These are phyloP conservation scores for Aegotheles bennettii DNA, from an alignment of 2,113 vertebrate species.

Conservation along the genomic window DNA sequence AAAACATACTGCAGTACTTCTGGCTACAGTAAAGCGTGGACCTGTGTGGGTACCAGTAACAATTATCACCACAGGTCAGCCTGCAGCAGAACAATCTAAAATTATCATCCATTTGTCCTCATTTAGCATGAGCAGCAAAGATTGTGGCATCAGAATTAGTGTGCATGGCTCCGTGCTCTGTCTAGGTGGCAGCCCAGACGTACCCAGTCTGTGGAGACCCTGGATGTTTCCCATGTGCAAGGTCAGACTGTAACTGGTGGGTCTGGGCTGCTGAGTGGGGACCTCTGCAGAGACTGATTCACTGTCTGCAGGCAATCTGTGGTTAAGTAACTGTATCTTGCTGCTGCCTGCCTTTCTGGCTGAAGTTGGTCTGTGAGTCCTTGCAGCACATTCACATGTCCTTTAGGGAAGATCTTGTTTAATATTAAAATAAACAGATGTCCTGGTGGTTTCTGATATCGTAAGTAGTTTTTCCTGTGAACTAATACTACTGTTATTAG, in stretches of 20 bases:
- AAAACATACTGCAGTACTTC: not conserved
- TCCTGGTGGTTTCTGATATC: constrained; percentile 52
- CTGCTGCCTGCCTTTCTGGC: not conserved
- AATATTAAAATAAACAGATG: constrained; percentile 36
- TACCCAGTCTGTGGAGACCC: fast-evolving
- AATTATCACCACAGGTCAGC: not conserved
- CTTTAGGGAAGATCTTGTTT: constrained; percentile 10
- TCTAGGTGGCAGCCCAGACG: not conserved
- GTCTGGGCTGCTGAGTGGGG: not conserved
- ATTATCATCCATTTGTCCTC: not conserved
- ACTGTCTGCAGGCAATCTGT: not conserved
- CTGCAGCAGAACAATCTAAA: not conserved
- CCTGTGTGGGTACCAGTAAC: not conserved
- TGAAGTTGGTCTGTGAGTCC: not conserved
- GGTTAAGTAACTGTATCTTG: not conserved
- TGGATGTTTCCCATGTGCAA: fast-evolving
- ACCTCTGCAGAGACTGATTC: not conserved
- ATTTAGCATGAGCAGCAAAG: not conserved
- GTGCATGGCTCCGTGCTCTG: not conserved
- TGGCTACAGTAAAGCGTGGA: not conserved
- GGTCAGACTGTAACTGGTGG: fast-evolving
- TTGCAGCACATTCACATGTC: not conserved
- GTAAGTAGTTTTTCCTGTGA: constrained; percentile 22
- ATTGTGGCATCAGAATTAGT: not conserved
- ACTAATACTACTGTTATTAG: not conserved